A percentile compares a stretch with the other conserved stretches of the same genome.
phyloP scores from a whole-genome alignment of 2,113 vertebrate genomes.

The Carassius gibelio region DNA sequence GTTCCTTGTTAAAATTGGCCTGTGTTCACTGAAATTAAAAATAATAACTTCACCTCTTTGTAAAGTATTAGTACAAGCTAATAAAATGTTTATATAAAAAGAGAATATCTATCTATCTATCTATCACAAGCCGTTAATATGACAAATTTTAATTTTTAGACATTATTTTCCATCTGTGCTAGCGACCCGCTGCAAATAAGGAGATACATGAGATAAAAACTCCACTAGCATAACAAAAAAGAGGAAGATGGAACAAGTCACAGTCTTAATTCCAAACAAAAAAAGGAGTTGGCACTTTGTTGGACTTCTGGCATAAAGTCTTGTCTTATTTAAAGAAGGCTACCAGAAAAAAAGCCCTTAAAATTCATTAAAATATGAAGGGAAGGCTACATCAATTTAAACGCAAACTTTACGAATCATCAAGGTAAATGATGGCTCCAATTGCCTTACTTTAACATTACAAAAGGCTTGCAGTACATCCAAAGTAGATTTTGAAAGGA shows the following conservation, averaged over 20 bases:
- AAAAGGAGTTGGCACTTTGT: neutral
- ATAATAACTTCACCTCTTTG: neutral
- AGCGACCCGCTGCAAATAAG: neutral
- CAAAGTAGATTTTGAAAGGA: constrained; percentile 56
- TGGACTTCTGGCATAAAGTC: neutral
- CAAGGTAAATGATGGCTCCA: constrained; percentile 57
- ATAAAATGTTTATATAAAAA: neutral
- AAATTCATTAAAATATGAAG: neutral
- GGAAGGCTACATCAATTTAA: constrained; percentile 59
- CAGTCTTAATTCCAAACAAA: neutral
- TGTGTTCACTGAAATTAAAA: neutral
- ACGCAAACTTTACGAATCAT: constrained; percentile 62
- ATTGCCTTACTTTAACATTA: constrained; percentile 65
- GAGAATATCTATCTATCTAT: neutral
- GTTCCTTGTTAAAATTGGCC: neutral
- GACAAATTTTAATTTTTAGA: neutral
- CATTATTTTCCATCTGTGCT: neutral
- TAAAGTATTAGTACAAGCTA: neutral
- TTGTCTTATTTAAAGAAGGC: neutral
- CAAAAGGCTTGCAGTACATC: constrained; percentile 65
- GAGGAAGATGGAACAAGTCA: neutral
- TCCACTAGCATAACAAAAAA: neutral
- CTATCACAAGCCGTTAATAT: neutral
- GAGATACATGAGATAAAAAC: neutral
- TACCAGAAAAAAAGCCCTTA: neutral